Percentiles rank a stretch among this genome's conserved stretches.
These are phyloP conservation scores for Anser cygnoides DNA, from an alignment of 2,113 vertebrate species.

Conservation along the genomic window DNA sequence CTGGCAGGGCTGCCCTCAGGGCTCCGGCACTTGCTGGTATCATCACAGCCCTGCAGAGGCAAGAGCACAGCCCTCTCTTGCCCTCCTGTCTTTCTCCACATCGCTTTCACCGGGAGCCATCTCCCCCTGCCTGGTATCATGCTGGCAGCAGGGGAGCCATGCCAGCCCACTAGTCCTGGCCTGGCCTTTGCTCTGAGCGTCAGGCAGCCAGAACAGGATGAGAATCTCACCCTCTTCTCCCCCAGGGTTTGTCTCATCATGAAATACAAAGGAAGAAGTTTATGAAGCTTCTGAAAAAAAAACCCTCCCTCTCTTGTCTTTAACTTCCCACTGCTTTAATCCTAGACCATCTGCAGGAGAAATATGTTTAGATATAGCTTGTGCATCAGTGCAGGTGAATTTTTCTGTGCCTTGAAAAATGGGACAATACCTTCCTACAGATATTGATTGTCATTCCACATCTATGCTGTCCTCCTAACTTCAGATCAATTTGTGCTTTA, in stretches of 20 bases:
- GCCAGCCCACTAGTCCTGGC: not conserved
- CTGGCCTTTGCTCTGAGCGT: not conserved
- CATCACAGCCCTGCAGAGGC: not conserved
- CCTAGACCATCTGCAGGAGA: conserved; percentile 2
- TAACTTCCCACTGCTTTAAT: not conserved
- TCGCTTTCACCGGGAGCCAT: not conserved
- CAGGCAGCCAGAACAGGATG: rapidly evolving
- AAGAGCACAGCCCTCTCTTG: not conserved
- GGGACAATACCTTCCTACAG: conserved; percentile 33
- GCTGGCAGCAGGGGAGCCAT: not conserved
- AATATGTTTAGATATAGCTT: conserved; percentile 2
- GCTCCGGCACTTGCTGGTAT: not conserved
- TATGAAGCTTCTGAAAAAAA: not conserved
- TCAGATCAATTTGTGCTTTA: conserved; percentile 64
- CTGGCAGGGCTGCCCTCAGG: not conserved
- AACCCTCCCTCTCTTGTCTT: not conserved
- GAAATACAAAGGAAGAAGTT: not conserved
- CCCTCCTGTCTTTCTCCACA: not conserved
- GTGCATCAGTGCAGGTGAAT: not conserved
- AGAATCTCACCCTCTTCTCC: not conserved
- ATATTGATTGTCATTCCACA: conserved; percentile 43
- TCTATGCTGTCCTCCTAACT: conserved; percentile 50
- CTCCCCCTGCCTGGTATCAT: not conserved
- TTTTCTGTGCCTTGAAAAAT: conserved; percentile 56
- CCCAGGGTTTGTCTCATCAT: not conserved